Conservation (phyloP, 2,797 vertebrate species). For the Enteromius trimaculatus region DNA sequence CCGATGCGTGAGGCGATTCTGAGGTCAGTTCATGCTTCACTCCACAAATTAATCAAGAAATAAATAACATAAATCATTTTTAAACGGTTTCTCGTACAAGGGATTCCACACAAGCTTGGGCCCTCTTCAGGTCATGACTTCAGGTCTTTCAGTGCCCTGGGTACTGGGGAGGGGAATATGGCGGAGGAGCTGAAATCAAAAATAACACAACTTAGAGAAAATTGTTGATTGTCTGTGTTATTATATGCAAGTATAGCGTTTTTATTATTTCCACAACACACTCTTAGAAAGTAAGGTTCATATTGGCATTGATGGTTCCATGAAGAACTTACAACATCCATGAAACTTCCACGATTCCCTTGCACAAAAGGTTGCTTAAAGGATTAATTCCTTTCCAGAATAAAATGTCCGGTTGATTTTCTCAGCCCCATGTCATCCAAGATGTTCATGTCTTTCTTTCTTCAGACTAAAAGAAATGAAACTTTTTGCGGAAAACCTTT, state of each 20-base stretch:
- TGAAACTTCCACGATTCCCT: not conserved
- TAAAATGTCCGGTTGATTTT: not conserved
- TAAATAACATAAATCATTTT: conserved; percentile 38
- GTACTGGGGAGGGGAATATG: conserved; percentile 85
- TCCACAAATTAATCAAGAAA: conserved; percentile 35
- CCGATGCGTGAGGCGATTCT: conserved; percentile 11
- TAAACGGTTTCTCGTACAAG: conserved; percentile 35
- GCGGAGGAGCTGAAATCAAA: conserved; percentile 82
- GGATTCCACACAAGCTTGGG: conserved; percentile 27
- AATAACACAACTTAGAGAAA: conserved; percentile 23
- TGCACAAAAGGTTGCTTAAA: not conserved
- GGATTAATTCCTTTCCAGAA: not conserved
- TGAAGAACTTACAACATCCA: not conserved
- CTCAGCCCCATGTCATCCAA: not conserved
- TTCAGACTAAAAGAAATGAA: no score
- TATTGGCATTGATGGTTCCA: not conserved
- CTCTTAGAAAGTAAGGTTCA: not conserved
- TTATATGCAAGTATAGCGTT: not conserved
- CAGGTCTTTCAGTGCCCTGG: conserved; percentile 79
- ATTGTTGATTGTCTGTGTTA: not conserved
- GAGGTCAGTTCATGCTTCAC: conserved; percentile 50
- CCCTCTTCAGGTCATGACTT: conserved; percentile 5
- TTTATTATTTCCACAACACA: not conserved
- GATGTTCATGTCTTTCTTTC: no score
- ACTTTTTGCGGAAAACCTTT: no score